Evolutionary conservation across 2,797 vertebrate genomes (phyloP).

Genomic region (Danio kyathit): DNA sequence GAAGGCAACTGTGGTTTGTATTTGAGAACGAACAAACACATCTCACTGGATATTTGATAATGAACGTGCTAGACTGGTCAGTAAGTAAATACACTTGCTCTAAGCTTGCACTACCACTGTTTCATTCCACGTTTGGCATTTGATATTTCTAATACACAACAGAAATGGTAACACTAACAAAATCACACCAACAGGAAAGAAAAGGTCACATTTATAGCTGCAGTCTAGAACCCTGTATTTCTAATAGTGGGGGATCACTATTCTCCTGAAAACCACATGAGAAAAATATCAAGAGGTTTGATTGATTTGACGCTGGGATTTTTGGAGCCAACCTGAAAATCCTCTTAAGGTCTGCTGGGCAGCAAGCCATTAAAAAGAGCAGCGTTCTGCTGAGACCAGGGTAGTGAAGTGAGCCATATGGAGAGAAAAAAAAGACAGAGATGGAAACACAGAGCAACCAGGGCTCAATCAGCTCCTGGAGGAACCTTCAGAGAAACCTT

Average conservation of each 20-base stretch:
- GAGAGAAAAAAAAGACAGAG: neutral
- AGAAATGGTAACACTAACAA: no score
- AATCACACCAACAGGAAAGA: no score
- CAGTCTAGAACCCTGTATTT: neutral
- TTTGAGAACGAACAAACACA: no score
- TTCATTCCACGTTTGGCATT: no score
- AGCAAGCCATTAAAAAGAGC: neutral
- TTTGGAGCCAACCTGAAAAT: neutral
- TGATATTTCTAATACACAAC: no score
- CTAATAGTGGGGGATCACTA: neutral
- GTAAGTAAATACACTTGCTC: no score
- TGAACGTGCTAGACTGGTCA: no score
- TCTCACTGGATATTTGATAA: no score
- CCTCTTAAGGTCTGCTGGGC: neutral
- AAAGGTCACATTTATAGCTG: no score
- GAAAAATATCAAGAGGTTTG: neutral
- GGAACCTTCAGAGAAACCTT: conserved; percentile 5
- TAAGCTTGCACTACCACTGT: no score
- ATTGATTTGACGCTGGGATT: neutral
- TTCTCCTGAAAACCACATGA: conserved; percentile 10
- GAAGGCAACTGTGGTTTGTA: no score
- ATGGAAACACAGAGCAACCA: neutral
- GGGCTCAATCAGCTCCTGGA: conserved; percentile 15
- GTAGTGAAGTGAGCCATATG: neutral
- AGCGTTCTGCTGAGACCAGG: conserved; percentile 11